Percentiles rank a stretch among this genome's conserved stretches.
phyloP scores from a whole-genome alignment of 2,797 vertebrate species.

The Podargus strigoides region DNA sequence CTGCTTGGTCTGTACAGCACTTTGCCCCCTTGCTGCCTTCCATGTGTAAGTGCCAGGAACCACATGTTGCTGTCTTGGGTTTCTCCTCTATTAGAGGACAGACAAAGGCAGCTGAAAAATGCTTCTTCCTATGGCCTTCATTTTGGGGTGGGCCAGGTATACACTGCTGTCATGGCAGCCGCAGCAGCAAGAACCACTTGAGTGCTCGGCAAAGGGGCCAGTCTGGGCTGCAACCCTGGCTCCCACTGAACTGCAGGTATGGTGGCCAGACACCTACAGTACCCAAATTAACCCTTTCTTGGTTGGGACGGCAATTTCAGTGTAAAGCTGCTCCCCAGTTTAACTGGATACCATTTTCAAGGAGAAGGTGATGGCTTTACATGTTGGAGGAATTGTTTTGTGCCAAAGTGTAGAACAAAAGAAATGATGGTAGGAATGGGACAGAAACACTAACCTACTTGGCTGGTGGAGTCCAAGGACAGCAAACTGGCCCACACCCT shows the following conservation, averaged over 20 bases:
- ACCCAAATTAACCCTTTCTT: not conserved
- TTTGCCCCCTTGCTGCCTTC: not conserved
- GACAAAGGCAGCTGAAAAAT: not conserved
- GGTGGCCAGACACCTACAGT: fast-evolving
- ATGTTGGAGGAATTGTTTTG: not conserved
- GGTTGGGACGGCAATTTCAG: fast-evolving
- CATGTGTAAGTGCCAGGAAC: not conserved
- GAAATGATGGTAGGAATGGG: not conserved
- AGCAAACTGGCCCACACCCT: not conserved
- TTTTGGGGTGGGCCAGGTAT: not conserved
- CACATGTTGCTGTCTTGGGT: not conserved
- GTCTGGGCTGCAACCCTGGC: not conserved
- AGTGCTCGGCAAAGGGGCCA: fast-evolving
- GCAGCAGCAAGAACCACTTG: not conserved
- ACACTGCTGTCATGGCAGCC: not conserved
- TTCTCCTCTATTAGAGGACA: not conserved
- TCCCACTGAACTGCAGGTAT: not conserved
- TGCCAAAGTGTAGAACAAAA: not conserved
- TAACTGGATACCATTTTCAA: not conserved
- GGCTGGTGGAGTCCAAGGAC: not conserved
- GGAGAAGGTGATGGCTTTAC: not conserved
- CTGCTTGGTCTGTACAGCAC: not conserved
- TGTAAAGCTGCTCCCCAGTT: fast-evolving
- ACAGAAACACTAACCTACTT: not conserved
- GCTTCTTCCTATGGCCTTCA: fast-evolving